phyloP scores from a whole-genome alignment of 1,140 invertebrate species.

The Drosophila bipectinata region DNA sequence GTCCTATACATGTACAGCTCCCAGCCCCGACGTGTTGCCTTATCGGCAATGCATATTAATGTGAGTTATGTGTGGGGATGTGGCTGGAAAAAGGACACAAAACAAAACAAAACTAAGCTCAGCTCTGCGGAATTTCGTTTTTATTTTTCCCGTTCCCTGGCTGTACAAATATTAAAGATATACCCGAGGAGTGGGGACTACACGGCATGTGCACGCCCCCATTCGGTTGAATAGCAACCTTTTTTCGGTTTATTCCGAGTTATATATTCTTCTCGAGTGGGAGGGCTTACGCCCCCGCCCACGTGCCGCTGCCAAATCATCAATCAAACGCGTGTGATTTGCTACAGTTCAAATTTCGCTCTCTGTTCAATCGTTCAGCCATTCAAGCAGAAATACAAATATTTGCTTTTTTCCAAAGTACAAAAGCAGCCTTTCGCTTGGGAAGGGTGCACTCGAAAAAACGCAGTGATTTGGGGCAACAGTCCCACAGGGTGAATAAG shows the following conservation, averaged over 20 bases:
- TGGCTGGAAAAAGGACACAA: constrained; percentile 30
- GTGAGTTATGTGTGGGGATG: constrained; percentile 41
- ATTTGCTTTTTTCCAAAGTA: constrained; percentile 77
- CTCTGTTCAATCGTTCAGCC: constrained; percentile 77
- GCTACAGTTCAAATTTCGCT: constrained; percentile 81
- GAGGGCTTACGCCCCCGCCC: constrained; percentile 24
- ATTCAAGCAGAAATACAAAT: constrained; percentile 79
- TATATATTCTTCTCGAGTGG: constrained; percentile 7
- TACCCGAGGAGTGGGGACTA: background rate
- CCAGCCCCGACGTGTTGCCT: constrained; percentile 20
- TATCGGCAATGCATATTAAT: constrained; percentile 80
- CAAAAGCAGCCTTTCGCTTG: constrained; percentile 43
- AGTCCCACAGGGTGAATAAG: background rate
- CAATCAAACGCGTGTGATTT: constrained; percentile 80
- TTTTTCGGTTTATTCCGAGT: constrained; percentile 36
- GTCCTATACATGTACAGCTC: no score
- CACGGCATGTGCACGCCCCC: constrained; percentile 51
- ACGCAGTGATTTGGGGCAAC: background rate
- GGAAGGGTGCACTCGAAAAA: constrained; percentile 8
- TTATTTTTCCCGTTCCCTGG: constrained; percentile 14
- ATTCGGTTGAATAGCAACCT: constrained; percentile 41
- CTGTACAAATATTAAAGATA: constrained; percentile 63
- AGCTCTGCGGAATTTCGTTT: constrained; percentile 18
- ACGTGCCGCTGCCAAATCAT: constrained; percentile 66
- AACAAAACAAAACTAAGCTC: constrained; percentile 53